Base-by-base conservation (phyloP, 2,113 vertebrate species). In the Myrmecobius fasciatus region DNA sequence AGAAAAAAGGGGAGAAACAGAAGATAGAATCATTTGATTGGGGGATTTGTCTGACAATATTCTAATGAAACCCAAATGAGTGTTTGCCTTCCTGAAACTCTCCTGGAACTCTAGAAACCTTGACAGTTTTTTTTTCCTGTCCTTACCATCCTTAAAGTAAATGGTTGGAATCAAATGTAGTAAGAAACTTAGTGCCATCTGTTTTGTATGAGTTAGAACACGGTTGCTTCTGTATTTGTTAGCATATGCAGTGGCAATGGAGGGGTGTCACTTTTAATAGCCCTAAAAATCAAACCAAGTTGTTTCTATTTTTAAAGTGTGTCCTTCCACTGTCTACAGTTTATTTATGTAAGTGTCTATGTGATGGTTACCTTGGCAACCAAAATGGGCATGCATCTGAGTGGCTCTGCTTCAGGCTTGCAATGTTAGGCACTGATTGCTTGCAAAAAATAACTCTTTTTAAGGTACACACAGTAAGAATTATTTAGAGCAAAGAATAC, bases 321-420 rank as follows among this genome's bases (percentile, higher is more conserved):
- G 97, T 98, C 93, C 94, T 96, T 97, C 94, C 96, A 93, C 96
- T 97, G 93, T 98, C 97, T 97, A 90, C 92, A 96, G 93, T 97
- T 98, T 98, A 98, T 98, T 98, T 98, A 97, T 98, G 60, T 97
- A 94, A 98, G 95, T 20, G 49, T 97, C 97, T 97, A 94, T 97
- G 97, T 97, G 97, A 97, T 97, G 95, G 98, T 98, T 98, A 95
- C 98, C 98, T 96, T 96, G 98, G 98, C 96, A 99, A 98, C 98
- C 89, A 51, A 93, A 36, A 14, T 52, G 56, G 98, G 90, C 75
- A 5, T 92, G 95, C 92, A 96, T 98, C 96, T 97, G 95, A 98
- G 96, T 96, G 97, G 93, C 49, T 97, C 91, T 52, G 51, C 17
- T 48, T 51, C 28, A 96, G 95, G 95, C 96, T 98, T 94, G 92